Base-by-base conservation (phyloP, 2,797 vertebrate species). In the Malacoraja senta region DNA sequence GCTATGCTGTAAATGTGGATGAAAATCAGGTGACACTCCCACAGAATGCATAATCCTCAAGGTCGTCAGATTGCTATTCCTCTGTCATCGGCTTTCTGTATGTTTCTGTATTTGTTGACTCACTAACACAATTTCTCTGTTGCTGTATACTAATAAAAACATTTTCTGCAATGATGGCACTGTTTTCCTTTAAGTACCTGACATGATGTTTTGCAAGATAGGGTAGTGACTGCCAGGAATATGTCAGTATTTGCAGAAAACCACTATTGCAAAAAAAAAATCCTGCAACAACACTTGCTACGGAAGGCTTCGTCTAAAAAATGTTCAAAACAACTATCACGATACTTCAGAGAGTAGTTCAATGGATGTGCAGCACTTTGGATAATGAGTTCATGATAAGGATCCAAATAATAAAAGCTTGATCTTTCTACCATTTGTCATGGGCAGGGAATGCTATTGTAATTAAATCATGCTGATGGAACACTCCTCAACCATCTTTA, bases 61-160 rank as follows among this genome's bases (percentile, higher is more conserved):
- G 84, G 35, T 68, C n/a, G 32, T 88, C 63, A 88, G 61, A 68
- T 88, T 32, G 35, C 84, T 88, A 32, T 88, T 63, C 63, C 29
- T 88, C 84, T 88, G 84, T 68, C 84, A 88, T 88, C 63, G 35
- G 63, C 61, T 88, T 88, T 88, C 84, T 88, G 84, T 88, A 88
- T 65, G 65, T 68, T 68, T 88, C n/a, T 88, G 84, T 88, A 88
- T 68, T 35, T 88, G 61, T 86, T 88, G 63, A 88, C 84, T 88
- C 19, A 88, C 63, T 88, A 88, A 68, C 84, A 29, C 84, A 32
- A 68, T 88, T 65, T 35, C 65, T 88, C 84, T 68, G 84, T 68
- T 88, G 63, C 83, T 86, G 84, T 88, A 65, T 88, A 88, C 84
- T 88, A 88, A 88, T 88, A 88, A 88, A 84, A 88, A 68, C 61